Base-by-base conservation (phyloP, 2,113 vertebrate species). In the Epinephelus fuscoguttatus region DNA sequence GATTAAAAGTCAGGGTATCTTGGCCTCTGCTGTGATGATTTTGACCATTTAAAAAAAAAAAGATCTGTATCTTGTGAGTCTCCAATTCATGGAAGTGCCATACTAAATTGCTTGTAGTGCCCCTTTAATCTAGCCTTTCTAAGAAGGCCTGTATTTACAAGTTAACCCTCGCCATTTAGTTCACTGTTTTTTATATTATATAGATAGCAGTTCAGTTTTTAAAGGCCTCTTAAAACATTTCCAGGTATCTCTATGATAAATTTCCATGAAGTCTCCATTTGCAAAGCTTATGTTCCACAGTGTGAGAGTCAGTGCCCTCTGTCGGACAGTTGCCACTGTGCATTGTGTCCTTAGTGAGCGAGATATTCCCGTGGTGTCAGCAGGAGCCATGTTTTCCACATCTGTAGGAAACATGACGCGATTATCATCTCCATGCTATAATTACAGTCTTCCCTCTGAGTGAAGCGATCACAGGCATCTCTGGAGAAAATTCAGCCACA, bases 371-470 rank as follows among this genome's bases (percentile, higher is more conserved):
- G 27, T 62, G 45, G 30, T 45, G 60, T 86, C 67, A 76, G 47
- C 53, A 47, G 19, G 33, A 82, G 56, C 55, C 25, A 14, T 60
- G 76, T 82, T 70, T 76, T 49, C 50, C 68, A 37, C 63, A 70
- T 82, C 57, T 82, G 73, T 37, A 14, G 45, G 52, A 80, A 73
- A 81, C 77, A 66, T 75, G 64, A 69, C 23, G 21, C 3, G 61
- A 90, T 84, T 69, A 68, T 64, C 81, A 90, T 90, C 85, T 81
- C 77, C 60, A 69, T 87, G 70, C 81, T 70, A 42, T 88, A 84
- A 93, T 92, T 87, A 78, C 73, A 60, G 75, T 84, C 63, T 88
- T 80, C 64, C 80, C 61, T 77, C 61, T 70, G 52, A 53, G 68
- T 74, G 81, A 82, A 70, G 77, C 12, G 12, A 88, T 88, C 80